These are phyloP conservation scores for Ptilonorhynchus violaceus DNA, from an alignment of 2,113 vertebrate genomes.

Conservation along the genomic window DNA sequence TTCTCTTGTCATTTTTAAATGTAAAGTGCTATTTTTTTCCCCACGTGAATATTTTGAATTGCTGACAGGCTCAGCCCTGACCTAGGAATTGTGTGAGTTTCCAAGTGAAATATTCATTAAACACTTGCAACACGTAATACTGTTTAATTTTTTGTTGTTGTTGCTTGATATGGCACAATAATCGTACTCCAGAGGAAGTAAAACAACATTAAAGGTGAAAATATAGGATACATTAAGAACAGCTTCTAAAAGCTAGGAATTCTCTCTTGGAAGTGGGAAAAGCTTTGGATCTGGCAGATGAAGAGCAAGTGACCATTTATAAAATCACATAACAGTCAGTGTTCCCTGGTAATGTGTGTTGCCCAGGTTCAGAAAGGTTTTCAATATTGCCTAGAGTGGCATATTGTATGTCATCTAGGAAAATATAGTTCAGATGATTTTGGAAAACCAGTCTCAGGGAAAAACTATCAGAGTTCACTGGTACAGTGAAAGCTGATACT, in stretches of 20 bases:
- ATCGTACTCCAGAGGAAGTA: neutral
- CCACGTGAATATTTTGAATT: neutral
- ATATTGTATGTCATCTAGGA: neutral
- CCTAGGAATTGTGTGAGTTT: neutral
- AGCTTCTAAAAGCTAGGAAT: neutral
- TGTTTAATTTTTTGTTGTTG: neutral
- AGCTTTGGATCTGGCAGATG: neutral
- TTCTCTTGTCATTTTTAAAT: neutral
- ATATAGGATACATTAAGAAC: neutral
- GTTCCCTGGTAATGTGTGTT: neutral
- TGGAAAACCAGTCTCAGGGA: neutral
- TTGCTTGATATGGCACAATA: neutral
- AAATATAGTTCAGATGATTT: neutral
- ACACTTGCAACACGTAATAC: neutral
- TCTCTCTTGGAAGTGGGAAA: neutral
- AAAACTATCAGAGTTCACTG: neutral
- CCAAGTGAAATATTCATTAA: neutral
- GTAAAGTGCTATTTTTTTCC: neutral
- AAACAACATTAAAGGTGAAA: neutral
- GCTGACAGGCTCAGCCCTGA: neutral
- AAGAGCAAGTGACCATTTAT: neutral
- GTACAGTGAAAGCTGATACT: neutral
- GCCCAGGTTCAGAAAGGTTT: neutral
- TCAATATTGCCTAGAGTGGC: neutral
- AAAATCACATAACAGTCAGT: neutral